These are phyloP conservation scores for Bombus confusus DNA, from an alignment of 1,140 invertebrate species.

Conservation along the genomic window DNA sequence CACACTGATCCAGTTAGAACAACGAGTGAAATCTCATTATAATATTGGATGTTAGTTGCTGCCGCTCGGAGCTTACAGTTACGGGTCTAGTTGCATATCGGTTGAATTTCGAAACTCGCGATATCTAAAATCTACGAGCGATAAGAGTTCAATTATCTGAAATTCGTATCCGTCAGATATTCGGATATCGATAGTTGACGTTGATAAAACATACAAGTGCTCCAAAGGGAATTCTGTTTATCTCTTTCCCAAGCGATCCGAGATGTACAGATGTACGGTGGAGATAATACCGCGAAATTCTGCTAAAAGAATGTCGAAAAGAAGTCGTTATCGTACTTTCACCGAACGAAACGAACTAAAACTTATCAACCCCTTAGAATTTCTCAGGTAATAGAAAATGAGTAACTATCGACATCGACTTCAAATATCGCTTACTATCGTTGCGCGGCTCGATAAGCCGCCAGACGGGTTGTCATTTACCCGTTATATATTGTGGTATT, in stretches of 20 bases:
- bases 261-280: fast-evolving
- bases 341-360: too few species aligned
- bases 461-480: conserved; percentile 50
- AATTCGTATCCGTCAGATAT: background rate
- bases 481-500: conserved; percentile 49
- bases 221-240: too few species aligned
- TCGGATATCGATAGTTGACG: background rate
- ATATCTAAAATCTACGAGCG: too few species aligned
- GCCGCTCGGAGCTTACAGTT: background rate
- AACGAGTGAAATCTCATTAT: background rate
- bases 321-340: too few species aligned
- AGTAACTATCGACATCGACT: background rate
- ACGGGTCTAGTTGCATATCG: too few species aligned
- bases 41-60: background rate
- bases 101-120: background rate
- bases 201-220: too few species aligned
- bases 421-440: conserved; percentile 9
- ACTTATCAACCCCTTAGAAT: background rate
- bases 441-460: conserved; percentile 25
- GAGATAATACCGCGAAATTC: too few species aligned
- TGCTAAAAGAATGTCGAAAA: too few species aligned
- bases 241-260: too few species aligned
- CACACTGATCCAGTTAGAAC: background rate
- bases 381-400: background rate
- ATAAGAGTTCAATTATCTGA: background rate